These are phyloP conservation scores for Melinaea marsaeus DNA, from an alignment of 2,888 invertebrate genomes.

Conservation along the genomic window DNA sequence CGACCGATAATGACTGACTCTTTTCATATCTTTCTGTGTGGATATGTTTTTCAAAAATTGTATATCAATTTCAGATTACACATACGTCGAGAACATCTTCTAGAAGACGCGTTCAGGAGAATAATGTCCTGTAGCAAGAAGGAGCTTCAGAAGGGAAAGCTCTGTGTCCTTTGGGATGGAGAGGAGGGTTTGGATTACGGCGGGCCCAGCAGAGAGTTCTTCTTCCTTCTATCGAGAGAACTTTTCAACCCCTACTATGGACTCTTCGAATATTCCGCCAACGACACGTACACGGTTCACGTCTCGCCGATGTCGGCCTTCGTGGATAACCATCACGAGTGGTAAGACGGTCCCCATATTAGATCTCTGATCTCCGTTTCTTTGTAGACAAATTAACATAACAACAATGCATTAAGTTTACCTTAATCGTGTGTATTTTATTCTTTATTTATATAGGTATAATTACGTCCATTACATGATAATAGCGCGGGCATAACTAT, in stretches of 20 bases:
- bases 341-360: slow-evolving; percentile 76
- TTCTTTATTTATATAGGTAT: neutral
- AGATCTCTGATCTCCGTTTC: neutral
- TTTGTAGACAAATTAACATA: neutral
- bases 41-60: neutral
- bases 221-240: slow-evolving; percentile 97
- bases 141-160: slow-evolving; percentile 95
- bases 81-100: slow-evolving; percentile 93
- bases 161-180: slow-evolving; percentile 95
- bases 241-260: slow-evolving; percentile 99
- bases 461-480: slow-evolving; percentile 14
- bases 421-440: neutral
- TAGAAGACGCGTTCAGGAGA: slow-evolving; percentile 97
- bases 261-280: slow-evolving; percentile 98
- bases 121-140: slow-evolving; percentile 98
- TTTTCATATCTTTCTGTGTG: too few relatives aligned
- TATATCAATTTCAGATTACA: slow-evolving; percentile 82
- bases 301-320: slow-evolving; percentile 97
- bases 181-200: slow-evolving; percentile 99
- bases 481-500: slow-evolving; percentile 11
- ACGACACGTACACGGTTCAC: slow-evolving; percentile 97
- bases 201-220: slow-evolving; percentile 98
- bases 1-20: too few relatives aligned
- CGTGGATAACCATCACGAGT: slow-evolving; percentile 97
- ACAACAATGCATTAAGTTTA: neutral